Evolutionary conservation across 2,888 invertebrate genomes (phyloP).

Genomic region (Drosophila demipolita): DNA sequence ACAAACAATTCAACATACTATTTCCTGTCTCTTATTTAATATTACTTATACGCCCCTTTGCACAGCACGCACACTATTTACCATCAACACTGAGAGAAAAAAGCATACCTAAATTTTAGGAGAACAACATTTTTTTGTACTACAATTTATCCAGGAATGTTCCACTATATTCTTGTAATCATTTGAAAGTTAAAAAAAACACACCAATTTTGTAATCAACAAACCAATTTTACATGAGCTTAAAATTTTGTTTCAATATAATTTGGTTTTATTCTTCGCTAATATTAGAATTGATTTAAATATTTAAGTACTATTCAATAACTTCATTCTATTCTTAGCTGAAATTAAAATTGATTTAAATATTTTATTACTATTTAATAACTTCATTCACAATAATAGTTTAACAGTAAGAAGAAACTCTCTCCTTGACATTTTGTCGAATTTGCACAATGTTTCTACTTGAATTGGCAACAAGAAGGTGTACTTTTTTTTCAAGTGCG

Average conservation of each 20-base stretch:
- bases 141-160: not conserved
- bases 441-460: not conserved
- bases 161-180: not conserved
- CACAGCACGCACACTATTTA: not conserved
- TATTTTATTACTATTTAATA: too few relatives aligned
- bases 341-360: too few relatives aligned
- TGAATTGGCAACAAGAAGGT: not conserved
- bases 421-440: not conserved
- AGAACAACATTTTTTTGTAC: not conserved
- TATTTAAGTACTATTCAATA: not conserved
- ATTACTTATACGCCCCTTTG: not conserved
- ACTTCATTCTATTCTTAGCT: too few relatives aligned
- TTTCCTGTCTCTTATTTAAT: slow-evolving; percentile 10
- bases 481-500: not conserved
- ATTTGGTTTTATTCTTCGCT: not conserved
- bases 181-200: not conserved
- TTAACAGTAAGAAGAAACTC: too few relatives aligned
- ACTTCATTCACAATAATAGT: too few relatives aligned
- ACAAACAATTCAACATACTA: slow-evolving; percentile 24
- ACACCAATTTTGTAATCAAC: not conserved
- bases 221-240: not conserved
- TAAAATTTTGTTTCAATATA: not conserved
- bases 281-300: not conserved
- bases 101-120: not conserved
- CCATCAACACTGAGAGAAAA: not conserved